Percentiles rank a stretch among this genome's conserved stretches.
phyloP scores from a whole-genome alignment of 2,113 vertebrate genomes.

The Gadus macrocephalus region DNA sequence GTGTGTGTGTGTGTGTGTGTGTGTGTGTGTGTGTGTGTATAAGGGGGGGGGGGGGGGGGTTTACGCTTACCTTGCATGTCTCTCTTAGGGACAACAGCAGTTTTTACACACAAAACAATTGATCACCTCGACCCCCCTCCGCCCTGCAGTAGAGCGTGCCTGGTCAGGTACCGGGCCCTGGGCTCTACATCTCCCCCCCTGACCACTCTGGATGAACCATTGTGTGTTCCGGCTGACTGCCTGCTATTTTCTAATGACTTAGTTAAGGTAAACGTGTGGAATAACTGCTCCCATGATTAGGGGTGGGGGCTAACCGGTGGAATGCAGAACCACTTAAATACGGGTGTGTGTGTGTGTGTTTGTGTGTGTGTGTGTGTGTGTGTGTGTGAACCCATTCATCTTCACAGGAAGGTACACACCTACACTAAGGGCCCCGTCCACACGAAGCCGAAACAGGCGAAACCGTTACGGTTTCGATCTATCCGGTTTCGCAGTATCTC shows the following conservation, averaged over 20 bases:
- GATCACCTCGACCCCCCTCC: constrained; percentile 75
- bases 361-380: neutral
- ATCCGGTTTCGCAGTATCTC: no score
- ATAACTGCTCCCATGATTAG: constrained; percentile 86
- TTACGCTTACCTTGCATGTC: constrained; percentile 88
- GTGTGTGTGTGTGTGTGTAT: no score
- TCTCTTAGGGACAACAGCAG: constrained; percentile 96
- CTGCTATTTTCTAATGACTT: constrained; percentile 83
- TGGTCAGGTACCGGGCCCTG: constrained; percentile 78
- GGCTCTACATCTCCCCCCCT: constrained; percentile 83
- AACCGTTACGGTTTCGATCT: no score
- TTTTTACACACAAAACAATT: constrained; percentile 93
- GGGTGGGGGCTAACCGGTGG: constrained; percentile 61
- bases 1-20: no score
- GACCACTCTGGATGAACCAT: constrained; percentile 87
- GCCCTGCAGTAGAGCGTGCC: constrained; percentile 19
- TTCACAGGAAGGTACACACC: neutral
- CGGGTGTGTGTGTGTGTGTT: neutral
- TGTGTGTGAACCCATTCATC: constrained; percentile 11
- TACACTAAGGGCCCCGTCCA: no score
- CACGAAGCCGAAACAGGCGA: no score
- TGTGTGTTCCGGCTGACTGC: constrained; percentile 89
- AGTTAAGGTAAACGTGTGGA: constrained; percentile 86
- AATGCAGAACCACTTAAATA: constrained; percentile 22
- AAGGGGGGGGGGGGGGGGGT: constrained; percentile 63